Evolutionary conservation across 2,797 vertebrate species (phyloP), one percentile per base, ranked within the genome.

Genomic region (Orestias chungarensis): DNA sequence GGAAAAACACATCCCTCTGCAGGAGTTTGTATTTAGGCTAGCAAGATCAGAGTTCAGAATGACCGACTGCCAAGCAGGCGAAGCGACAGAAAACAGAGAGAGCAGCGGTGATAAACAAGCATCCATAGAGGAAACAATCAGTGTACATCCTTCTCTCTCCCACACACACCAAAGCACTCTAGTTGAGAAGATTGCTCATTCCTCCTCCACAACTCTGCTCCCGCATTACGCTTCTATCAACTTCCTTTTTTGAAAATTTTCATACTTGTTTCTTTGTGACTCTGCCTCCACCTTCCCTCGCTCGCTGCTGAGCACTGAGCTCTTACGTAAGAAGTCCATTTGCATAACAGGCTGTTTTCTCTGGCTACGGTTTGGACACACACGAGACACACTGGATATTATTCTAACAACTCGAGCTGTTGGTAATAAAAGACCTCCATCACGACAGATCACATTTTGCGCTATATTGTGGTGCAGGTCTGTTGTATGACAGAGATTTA

Each of bases 301-400:
- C 82, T 82, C 74, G 75, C 84, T 74, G 76, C 88, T 87, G 86
- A 82, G 85, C 89, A 85, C 79, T 38, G n/a, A 76, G 88, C 85
- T 85, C 88, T 92, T 93, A 91, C 80, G 87, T 91, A 93, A 93
- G 78, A 83, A 79, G 20, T 0, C 50, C 76, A 92, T 93, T 93
- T 93, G 92, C 92, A 93, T 92, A 92, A 91, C 91, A 92, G 88
- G 76, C 88, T 90, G 80, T 89, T 91, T 89, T 87, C 85, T 85
- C 82, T 78, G 81, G 87, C 86, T 90, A 78, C 68, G 15, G 80
- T 71, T 76, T n/a, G 71, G 82, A 76, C 86, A 84, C 86, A 84
- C 88, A 89, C 49, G 81, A 88, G 84, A 88, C 85, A 76, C 86
- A 71, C 86, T 66, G 73, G 83, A 79, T 88, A 90, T 91, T 89